Evolutionary conservation across 1,140 invertebrate genomes (phyloP).

Genomic region (Thaumatotibia leucotreta): DNA sequence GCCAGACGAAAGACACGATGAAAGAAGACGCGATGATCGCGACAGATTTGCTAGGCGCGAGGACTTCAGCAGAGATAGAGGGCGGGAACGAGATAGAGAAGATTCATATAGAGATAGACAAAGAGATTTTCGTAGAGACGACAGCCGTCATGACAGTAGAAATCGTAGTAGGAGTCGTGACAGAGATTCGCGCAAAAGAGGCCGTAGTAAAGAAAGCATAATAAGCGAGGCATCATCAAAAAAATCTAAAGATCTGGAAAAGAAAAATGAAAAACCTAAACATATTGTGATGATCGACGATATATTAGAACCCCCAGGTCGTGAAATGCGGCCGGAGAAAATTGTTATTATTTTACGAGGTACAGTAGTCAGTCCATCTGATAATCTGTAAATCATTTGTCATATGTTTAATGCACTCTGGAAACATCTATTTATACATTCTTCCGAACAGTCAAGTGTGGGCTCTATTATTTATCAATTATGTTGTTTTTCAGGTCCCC

Average conservation of each 20-base stretch:
- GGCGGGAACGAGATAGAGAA: slow-evolving; percentile 28
- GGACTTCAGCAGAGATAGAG: slow-evolving; percentile 25
- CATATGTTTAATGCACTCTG: no score
- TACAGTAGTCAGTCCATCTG: no score
- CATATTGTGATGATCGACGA: slow-evolving; percentile 88
- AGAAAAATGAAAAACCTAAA: slow-evolving; percentile 26
- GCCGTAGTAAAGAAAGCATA: slow-evolving; percentile 44
- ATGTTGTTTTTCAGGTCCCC: slow-evolving; percentile 79
- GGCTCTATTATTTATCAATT: no score
- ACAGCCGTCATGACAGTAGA: slow-evolving; percentile 21
- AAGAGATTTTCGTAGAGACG: slow-evolving; percentile 30
- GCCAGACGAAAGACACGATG: background rate
- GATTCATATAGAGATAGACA: slow-evolving; percentile 22
- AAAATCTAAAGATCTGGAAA: slow-evolving; percentile 17
- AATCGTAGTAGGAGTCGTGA: slow-evolving; percentile 42
- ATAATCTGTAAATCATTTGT: no score
- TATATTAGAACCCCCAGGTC: slow-evolving; percentile 84
- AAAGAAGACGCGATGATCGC: slow-evolving; percentile 18
- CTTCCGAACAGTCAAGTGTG: no score
- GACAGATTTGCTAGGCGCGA: slow-evolving; percentile 37
- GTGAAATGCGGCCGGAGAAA: slow-evolving; percentile 85
- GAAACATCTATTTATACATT: no score
- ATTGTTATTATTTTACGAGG: slow-evolving; percentile 94
- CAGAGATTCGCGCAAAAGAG: slow-evolving; percentile 54
- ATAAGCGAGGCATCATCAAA: slow-evolving; percentile 28